Evolutionary conservation across 2,113 vertebrate genomes (phyloP), one percentile per base, ranked within the genome.

Genomic region (Vulpes lagopus): DNA sequence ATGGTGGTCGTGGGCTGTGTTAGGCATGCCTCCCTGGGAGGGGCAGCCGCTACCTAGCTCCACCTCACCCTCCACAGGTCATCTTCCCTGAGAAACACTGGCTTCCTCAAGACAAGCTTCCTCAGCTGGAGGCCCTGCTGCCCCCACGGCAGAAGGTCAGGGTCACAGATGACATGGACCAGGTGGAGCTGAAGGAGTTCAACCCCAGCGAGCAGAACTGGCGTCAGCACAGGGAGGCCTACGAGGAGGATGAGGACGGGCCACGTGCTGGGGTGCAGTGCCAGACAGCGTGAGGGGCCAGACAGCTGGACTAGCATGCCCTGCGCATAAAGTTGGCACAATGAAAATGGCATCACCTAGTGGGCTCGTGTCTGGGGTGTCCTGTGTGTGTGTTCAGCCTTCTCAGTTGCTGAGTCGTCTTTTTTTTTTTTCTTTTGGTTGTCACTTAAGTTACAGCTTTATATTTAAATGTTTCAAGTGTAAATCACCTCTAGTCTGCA

Each of bases 101-200:
- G 99, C 99, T 99, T 16, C 98, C 99, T 23, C 98, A 98, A 78
- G 99, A 99, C 93, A 99, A 99, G 91, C 98, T 99, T 11, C 98
- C 96, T 60, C 98, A 99, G 96, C 98, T 99, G 89, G 99, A 99
- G 96, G 98, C 98, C 81, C 94, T 99, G n/a, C 99, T 99, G 67
- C 99, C 99, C 3, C 98, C 99, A 0, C 98, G 99, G 91, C 99
- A 99, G 84, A 98, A 99, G 5, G 97, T 99, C 35, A 99, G 99
- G 98, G 19, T 99, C 16, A 98, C 99, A 0, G 99, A 99, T 0
- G 99, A 99, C 92, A 99, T 99, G 99, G 99, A 99, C 93, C 99
- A 99, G 94, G 99, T 99, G 11, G 99, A 99, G 8, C 99, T 99
- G 25, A 98, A 98, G 89, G 99, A 99, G 30, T 99, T 99, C 38